phyloP scores from a whole-genome alignment of 2,113 vertebrate species.

The Cygnus buccinator region DNA sequence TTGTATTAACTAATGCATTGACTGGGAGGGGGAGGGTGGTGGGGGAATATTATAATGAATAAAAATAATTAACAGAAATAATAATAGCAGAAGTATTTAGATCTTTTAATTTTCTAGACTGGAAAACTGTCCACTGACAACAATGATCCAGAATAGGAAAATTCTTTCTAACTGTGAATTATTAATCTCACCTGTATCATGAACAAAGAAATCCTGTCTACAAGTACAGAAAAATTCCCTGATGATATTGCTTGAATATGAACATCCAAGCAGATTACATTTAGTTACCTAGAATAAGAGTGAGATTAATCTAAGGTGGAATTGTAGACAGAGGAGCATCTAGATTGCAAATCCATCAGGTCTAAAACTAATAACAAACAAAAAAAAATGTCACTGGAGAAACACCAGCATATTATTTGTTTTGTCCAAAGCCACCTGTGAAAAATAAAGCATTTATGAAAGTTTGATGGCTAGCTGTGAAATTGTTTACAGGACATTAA shows the following conservation, averaged over 20 bases:
- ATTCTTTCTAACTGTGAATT: not conserved
- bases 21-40: no score
- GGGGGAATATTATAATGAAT: no score
- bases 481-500: not conserved
- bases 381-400: not conserved
- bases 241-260: not conserved
- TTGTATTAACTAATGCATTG: not conserved
- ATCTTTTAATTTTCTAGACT: not conserved
- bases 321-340: not conserved
- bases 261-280: fast-evolving
- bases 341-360: not conserved
- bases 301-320: not conserved
- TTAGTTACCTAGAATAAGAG: not conserved
- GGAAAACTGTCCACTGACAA: not conserved
- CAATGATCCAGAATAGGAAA: not conserved
- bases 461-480: not conserved
- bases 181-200: not conserved
- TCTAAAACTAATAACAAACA: not conserved
- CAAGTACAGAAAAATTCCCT: not conserved
- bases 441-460: not conserved
- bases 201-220: not conserved
- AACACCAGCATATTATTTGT: not conserved
- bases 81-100: not conserved
- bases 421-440: not conserved
- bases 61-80: not conserved